Evolutionary conservation across 2,888 invertebrate species (phyloP), one percentile per base, ranked within the genome.

Genomic region (Syrphus vitripennis): DNA sequence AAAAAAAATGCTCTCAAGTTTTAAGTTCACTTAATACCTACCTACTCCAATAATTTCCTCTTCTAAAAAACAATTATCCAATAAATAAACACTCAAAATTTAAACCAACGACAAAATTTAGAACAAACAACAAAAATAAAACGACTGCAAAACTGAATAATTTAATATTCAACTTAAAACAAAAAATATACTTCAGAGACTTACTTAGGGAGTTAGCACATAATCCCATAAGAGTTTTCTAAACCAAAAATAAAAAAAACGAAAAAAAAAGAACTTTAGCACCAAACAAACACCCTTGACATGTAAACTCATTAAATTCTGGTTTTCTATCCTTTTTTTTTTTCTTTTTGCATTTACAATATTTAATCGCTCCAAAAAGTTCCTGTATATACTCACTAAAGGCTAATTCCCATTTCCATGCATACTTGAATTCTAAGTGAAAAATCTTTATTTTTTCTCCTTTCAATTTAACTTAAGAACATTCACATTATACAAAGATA

Each of bases 231-330:
- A 42, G 31, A 42, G 6, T 61, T 42, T 40, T 26, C 10, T 16
- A 24, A 61, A 21, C 40, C 24, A 9, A 61, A 40, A 24, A 50
- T 29, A 10, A 10, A n/a, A n/a, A n/a, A n/a, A n/a, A n/a, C n/a
- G n/a, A n/a, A n/a, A n/a, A n/a, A n/a, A n/a, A n/a, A n/a, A n/a
- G n/a, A 55, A 7, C 14, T 59, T 37, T 0, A 26, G n/a, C n/a
- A 24, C 6, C 1, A 7, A n/a, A n/a, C 0, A 2, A n/a, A 21
- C n/a, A 40, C 16, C 61, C 61, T 61, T 61, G 21, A 37, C 37
- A 61, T 59, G n/a, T 61, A 14, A 24, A 61, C 59, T 61, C 61
- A 40, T 61, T 61, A 42, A 61, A 61, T 61, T 16, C 10, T n/a
- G 4, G 61, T 61, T 16, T 40, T n/a, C 26, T 26, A 12, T n/a